Conservation (phyloP, 2,888 invertebrate species). For the Thymelicus sylvestris region DNA sequence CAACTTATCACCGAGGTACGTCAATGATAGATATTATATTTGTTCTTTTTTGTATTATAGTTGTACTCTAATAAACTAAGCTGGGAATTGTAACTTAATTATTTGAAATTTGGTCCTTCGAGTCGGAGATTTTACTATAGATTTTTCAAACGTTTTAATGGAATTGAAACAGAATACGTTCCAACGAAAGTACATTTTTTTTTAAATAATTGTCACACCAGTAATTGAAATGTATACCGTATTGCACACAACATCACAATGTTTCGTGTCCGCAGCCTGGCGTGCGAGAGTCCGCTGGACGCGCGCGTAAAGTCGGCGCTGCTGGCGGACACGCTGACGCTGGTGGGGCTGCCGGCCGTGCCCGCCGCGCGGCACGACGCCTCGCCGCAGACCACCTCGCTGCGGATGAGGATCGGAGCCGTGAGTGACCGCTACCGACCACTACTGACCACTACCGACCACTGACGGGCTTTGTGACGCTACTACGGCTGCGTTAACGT, state of each 20-base stretch:
- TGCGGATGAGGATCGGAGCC: conserved; percentile 78
- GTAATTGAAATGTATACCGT: too few relatives aligned
- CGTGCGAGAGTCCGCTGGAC: conserved; percentile 97
- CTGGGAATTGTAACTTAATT: neutral
- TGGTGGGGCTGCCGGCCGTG: conserved; percentile 93
- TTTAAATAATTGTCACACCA: too few relatives aligned
- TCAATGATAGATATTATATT: too few relatives aligned
- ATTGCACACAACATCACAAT: too few relatives aligned
- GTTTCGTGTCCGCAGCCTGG: conserved; percentile 73
- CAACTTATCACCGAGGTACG: conserved; percentile 93
- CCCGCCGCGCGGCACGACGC: conserved; percentile 84
- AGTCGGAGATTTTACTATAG: neutral
- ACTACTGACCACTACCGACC: too few relatives aligned
- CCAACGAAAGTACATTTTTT: too few relatives aligned
- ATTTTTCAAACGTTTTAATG: too few relatives aligned
- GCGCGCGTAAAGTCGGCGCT: conserved; percentile 96
- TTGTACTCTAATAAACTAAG: neutral
- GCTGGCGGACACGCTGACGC: conserved; percentile 95
- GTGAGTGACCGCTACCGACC: too few relatives aligned
- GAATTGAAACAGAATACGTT: too few relatives aligned
- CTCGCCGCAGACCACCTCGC: conserved; percentile 59
- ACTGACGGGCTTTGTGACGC: too few relatives aligned
- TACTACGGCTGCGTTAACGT: too few relatives aligned
- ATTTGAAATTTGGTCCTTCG: neutral
- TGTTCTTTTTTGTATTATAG: too few relatives aligned